Conservation (phyloP, 2,113 vertebrate species). For the Siniperca knerii region DNA sequence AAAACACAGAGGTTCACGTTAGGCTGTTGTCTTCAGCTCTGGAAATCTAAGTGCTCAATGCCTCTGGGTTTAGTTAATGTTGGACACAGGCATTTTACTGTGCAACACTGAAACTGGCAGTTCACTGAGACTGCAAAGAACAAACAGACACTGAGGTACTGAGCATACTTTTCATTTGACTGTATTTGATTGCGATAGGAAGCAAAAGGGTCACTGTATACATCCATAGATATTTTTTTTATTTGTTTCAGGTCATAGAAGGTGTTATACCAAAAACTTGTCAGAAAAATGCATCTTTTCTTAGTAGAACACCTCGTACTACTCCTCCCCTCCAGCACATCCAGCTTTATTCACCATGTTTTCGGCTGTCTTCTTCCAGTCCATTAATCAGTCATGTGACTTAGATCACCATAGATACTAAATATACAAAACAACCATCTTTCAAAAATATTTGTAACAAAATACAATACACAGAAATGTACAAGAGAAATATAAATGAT, state of each 20-base stretch:
- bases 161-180: neutral
- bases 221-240: neutral
- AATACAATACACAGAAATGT: neutral
- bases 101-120: neutral
- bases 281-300: neutral
- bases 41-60: conserved; percentile 1
- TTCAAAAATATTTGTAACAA: neutral
- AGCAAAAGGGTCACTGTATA: neutral
- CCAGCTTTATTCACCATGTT: neutral
- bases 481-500: no score
- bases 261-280: neutral
- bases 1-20: neutral
- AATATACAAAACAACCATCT: neutral
- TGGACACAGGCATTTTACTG: neutral
- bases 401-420: no score
- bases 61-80: neutral
- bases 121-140: neutral
- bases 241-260: neutral
- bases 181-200: neutral
- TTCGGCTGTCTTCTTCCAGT: neutral
- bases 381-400: neutral
- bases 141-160: neutral
- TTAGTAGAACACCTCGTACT: neutral
- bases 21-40: neutral
- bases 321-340: no score